Conservation (phyloP, 1,140 invertebrate genomes). For the Cotesia vestalis region DNA sequence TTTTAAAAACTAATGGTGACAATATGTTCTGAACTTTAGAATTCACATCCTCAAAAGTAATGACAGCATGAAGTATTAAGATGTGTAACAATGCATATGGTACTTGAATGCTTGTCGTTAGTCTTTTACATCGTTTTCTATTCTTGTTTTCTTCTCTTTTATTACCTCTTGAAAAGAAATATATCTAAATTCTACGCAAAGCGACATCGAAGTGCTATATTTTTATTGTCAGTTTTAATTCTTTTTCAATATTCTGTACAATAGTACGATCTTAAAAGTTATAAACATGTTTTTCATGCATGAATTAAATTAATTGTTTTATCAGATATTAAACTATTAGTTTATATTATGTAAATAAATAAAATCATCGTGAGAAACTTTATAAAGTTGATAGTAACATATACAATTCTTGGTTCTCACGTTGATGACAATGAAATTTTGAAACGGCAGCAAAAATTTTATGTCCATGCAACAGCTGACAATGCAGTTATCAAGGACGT, state of each 20-base stretch:
- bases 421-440: too few species aligned
- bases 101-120: conserved; percentile 63
- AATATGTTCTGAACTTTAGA: conserved; percentile 48
- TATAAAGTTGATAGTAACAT: too few species aligned
- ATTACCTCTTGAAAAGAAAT: conserved; percentile 25
- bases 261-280: not conserved
- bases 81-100: conserved; percentile 61
- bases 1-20: conserved; percentile 46
- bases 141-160: conserved; percentile 30
- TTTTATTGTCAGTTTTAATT: not conserved
- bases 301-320: too few species aligned
- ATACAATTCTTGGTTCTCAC: too few species aligned
- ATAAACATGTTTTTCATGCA: not conserved
- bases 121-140: conserved; percentile 33
- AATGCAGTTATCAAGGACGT: too few species aligned
- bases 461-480: too few species aligned
- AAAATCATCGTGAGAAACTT: too few species aligned
- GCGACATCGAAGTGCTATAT: not conserved
- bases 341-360: too few species aligned
- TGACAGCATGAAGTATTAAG: conserved; percentile 61
- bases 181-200: not conserved
- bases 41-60: conserved; percentile 59
- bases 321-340: too few species aligned
- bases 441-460: too few species aligned
- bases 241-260: not conserved